Conservation (phyloP, 2,888 invertebrate genomes). For the Rhopalosiphum nymphaeae region DNA sequence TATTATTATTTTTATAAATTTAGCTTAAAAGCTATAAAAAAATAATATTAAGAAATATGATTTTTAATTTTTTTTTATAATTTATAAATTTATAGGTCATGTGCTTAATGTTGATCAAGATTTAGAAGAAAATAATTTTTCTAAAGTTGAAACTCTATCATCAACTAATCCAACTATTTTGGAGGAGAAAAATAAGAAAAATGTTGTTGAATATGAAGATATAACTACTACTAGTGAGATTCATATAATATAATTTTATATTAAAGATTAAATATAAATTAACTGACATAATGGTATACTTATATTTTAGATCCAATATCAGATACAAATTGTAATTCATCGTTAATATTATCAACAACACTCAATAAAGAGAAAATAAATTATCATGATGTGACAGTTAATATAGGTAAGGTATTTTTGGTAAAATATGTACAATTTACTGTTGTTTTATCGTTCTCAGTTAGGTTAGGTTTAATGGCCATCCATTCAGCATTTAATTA, state of each 20-base stretch:
- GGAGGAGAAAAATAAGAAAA: background rate
- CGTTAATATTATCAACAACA: background rate
- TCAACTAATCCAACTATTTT: background rate
- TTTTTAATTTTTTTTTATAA: background rate
- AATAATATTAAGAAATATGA: background rate
- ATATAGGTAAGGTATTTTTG: background rate
- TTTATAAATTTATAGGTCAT: background rate
- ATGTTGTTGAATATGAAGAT: background rate
- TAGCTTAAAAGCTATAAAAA: background rate
- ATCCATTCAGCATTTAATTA: too few species aligned
- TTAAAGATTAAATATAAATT: background rate
- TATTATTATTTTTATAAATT: background rate
- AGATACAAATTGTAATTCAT: background rate
- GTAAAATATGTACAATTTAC: background rate
- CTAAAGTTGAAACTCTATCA: background rate
- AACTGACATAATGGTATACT: background rate
- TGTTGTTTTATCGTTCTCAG: too few species aligned
- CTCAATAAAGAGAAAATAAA: background rate
- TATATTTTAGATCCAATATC: background rate
- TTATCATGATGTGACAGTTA: background rate
- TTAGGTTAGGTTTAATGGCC: too few species aligned
- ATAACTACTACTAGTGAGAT: background rate
- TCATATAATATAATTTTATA: background rate
- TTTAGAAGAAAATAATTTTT: background rate
- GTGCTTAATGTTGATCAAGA: background rate